Conservation (phyloP, 1,140 invertebrate genomes). For the Plodia interpunctella region DNA sequence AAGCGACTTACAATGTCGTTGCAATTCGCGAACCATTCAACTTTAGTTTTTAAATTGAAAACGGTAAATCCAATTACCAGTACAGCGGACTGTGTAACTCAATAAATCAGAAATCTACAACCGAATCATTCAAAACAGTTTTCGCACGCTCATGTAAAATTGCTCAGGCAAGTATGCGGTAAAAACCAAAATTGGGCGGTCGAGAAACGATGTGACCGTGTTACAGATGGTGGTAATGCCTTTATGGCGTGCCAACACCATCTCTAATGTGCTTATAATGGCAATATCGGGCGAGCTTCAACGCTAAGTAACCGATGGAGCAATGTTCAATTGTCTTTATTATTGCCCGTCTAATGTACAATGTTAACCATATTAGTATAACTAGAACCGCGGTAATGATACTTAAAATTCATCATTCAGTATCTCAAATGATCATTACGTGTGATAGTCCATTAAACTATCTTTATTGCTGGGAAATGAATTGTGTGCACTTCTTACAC, state of each 20-base stretch:
- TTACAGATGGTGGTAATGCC: slow-evolving; percentile 65
- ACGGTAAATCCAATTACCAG: slow-evolving; percentile 54
- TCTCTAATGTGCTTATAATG: slow-evolving; percentile 72
- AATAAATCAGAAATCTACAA: slow-evolving; percentile 31
- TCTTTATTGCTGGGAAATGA: neutral
- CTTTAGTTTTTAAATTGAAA: slow-evolving; percentile 48
- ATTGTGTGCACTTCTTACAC: neutral
- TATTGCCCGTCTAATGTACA: slow-evolving; percentile 51
- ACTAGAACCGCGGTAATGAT: neutral
- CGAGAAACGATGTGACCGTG: slow-evolving; percentile 70
- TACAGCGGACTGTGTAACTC: slow-evolving; percentile 26
- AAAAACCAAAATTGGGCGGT: slow-evolving; percentile 63
- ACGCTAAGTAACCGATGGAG: slow-evolving; percentile 68
- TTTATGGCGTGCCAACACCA: slow-evolving; percentile 64
- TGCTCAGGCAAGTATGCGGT: slow-evolving; percentile 43
- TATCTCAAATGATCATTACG: neutral
- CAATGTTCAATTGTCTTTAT: slow-evolving; percentile 46
- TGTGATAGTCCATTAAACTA: neutral
- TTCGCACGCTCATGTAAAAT: slow-evolving; percentile 61
- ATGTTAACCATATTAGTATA: slow-evolving; percentile 26
- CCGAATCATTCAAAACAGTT: slow-evolving; percentile 36
- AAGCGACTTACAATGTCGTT: slow-evolving; percentile 25
- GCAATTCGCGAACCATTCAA: slow-evolving; percentile 20
- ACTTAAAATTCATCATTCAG: neutral
- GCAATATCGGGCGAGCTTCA: slow-evolving; percentile 50